phyloP scores from a whole-genome alignment of 2,797 vertebrate species.

The Acanthurus leucopareius region DNA sequence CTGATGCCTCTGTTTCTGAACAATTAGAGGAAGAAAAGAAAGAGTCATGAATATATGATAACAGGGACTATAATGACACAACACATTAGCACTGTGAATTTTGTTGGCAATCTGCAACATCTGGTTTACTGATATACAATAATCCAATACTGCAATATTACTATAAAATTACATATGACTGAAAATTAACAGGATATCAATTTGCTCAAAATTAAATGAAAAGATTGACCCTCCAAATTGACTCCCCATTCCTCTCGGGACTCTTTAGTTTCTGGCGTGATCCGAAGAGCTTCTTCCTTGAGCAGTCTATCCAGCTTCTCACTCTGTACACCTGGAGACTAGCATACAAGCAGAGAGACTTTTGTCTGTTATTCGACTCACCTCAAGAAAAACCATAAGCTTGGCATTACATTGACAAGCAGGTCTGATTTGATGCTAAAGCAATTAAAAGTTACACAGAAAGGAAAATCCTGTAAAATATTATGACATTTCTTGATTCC shows the following conservation, averaged over 20 bases:
- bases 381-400: not conserved
- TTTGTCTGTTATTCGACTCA: not conserved
- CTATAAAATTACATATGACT: not conserved
- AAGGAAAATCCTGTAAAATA: not conserved
- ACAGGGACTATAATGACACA: not conserved
- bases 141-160: not conserved
- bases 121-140: not conserved
- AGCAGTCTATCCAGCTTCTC: conserved; percentile 73
- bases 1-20: conserved; percentile 69
- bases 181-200: not conserved
- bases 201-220: conserved; percentile 3
- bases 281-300: conserved; percentile 79
- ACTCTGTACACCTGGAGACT: conserved; percentile 62
- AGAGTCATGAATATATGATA: not conserved
- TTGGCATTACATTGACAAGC: not conserved
- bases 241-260: conserved; percentile 76
- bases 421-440: not conserved
- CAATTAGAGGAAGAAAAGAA: conserved; percentile 10
- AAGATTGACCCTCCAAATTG: conserved; percentile 76
- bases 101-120: too few relatives aligned
- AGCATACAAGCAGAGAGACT: conserved; percentile 15
- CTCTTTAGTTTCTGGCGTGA: conserved; percentile 54
- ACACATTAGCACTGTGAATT: not conserved
- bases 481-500: not conserved
- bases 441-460: not conserved